A percentile compares a stretch with the other conserved stretches of the same genome.
phyloP scores from a whole-genome alignment of 2,888 invertebrate species.

The Nymphalis urticae region DNA sequence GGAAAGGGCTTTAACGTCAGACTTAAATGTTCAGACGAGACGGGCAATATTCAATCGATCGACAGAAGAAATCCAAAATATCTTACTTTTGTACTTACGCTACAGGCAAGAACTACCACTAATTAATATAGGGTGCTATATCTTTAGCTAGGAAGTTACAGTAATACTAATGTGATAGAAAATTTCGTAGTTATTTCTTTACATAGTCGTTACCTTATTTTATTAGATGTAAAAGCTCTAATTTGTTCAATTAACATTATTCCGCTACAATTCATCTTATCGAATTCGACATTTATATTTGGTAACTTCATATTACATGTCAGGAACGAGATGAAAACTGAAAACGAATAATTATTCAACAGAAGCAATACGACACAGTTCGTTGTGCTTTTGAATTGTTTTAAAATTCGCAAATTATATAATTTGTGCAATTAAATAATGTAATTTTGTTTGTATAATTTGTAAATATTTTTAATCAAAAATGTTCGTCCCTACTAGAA shows the following conservation, averaged over 20 bases:
- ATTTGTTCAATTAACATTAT: constrained; percentile 14
- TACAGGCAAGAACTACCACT: constrained; percentile 52
- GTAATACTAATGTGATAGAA: constrained; percentile 9
- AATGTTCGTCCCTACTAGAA: neutral
- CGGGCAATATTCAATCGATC: neutral
- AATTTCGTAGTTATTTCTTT: constrained; percentile 6
- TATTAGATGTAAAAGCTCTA: constrained; percentile 13
- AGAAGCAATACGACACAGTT: neutral
- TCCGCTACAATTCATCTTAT: constrained; percentile 10
- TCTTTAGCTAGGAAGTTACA: constrained; percentile 13
- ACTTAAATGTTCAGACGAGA: neutral
- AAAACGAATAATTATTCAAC: neutral
- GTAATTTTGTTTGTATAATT: neutral
- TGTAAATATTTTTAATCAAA: constrained; percentile 1
- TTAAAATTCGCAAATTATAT: neutral
- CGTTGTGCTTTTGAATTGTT: neutral
- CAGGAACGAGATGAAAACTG: constrained; percentile 5
- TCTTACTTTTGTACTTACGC: constrained; percentile 49
- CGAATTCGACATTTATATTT: constrained; percentile 10
- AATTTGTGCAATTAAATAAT: neutral
- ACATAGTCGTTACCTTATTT: constrained; percentile 2
- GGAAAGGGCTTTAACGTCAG: neutral
- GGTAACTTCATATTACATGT: constrained; percentile 18
- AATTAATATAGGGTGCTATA: constrained; percentile 25
- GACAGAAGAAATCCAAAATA: constrained; percentile 15